Base-by-base conservation (phyloP, 1,140 invertebrate species). In the Sitophilus oryzae region DNA sequence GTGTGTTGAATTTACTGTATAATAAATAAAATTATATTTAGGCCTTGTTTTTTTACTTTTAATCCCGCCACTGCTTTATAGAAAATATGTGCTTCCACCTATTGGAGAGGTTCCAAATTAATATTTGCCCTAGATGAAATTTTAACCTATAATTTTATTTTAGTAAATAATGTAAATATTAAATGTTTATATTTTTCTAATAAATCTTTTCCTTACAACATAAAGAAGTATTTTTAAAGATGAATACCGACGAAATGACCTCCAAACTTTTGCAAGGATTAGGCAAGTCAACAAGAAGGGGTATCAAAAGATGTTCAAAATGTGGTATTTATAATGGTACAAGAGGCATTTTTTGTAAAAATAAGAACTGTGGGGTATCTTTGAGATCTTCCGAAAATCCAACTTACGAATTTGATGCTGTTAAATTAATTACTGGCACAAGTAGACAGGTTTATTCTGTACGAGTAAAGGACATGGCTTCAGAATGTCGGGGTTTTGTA, bases 321-420 rank as follows among this genome's bases (percentile, higher is more conserved):
- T 91, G 88, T 77, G 84, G 85, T 0, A 85, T 82, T 2, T 84
- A 81, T 46, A 91, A 89, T 73, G 87, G 87, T 1, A 87, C 85
- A 2, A 71, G 85, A 62, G 83, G 85, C 20, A 71, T 82, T 10
- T 80, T 79, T 52, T 91, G 88, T 67, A 90, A 89, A 68, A 89
- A 89, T 65, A 85, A 85, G 70, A 71, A 78, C 6, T 90, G 86
- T 70, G 79, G 82, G 71, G 79, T 79, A 18, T 77, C 85, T 1
- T 86, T 88, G 56, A 86, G 84, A 67, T 78, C 82, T 56, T 74
- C 75, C 14, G 77, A 78, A n/a, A 79, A 83, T 54, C 79, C 79
- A 59, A 76, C 78, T 34, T 83, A 80, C 8, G 79, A 78, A 14
- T 80, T 81, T 1, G 84, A 88, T 61, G 82, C 84, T 35, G 84